These are phyloP conservation scores for Pogoniulus pusillus DNA, from an alignment of 2,797 vertebrate genomes.

Conservation along the genomic window DNA sequence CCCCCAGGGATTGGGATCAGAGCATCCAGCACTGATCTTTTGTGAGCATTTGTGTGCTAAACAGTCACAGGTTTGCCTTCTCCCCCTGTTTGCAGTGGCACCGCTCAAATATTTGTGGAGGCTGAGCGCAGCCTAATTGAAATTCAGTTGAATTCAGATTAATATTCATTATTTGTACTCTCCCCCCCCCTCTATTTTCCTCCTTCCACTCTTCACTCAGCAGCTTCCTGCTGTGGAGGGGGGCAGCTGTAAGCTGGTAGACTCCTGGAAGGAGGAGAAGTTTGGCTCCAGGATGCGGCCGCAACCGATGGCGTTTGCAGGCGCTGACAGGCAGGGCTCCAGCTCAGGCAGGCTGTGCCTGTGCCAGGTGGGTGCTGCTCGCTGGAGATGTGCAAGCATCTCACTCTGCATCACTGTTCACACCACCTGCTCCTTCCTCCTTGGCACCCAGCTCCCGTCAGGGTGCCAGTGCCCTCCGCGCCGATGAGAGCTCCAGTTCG, in stretches of 20 bases:
- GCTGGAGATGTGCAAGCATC: background rate
- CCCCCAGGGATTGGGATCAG: accelerated
- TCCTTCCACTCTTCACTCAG: background rate
- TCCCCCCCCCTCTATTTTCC: no score
- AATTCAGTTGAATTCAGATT: slow-evolving; percentile 53
- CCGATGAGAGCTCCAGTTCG: accelerated
- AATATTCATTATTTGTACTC: slow-evolving; percentile 60
- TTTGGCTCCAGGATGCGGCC: slow-evolving; percentile 26
- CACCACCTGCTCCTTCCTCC: slow-evolving; percentile 18
- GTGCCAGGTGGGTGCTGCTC: background rate
- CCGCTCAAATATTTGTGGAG: slow-evolving; percentile 69
- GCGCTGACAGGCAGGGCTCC: background rate
- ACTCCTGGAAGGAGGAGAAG: slow-evolving; percentile 31
- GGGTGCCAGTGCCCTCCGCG: background rate
- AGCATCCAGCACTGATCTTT: slow-evolving; percentile 4
- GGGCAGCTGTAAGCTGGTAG: slow-evolving; percentile 46
- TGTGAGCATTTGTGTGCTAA: slow-evolving; percentile 43
- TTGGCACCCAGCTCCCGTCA: background rate
- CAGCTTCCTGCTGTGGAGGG: slow-evolving; percentile 26
- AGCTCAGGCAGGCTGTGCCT: background rate
- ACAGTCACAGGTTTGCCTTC: slow-evolving; percentile 58
- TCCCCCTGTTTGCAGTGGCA: slow-evolving; percentile 17
- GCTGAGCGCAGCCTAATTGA: slow-evolving; percentile 42
- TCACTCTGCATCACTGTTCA: background rate
- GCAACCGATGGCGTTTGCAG: background rate